Conservation (phyloP, 2,797 vertebrate species). For the Paramormyrops hopkinsi region DNA sequence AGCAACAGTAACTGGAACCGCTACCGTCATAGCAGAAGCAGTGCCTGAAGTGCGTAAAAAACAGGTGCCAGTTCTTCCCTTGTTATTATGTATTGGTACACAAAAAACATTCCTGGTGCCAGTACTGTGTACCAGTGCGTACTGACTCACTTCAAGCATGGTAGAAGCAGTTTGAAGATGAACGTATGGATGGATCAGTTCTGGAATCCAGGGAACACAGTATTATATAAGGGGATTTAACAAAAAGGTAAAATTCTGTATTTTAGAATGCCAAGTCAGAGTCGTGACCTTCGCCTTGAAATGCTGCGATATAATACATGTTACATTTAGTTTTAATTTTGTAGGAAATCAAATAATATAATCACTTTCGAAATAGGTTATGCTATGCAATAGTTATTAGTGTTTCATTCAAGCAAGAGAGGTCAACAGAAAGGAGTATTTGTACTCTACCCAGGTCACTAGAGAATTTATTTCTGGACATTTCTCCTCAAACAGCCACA, state of each 20-base stretch:
- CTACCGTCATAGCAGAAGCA: neutral
- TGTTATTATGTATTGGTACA: neutral
- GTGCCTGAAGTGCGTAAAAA: neutral
- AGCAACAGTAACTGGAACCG: neutral
- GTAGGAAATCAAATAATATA: neutral
- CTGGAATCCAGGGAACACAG: neutral
- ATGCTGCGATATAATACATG: neutral
- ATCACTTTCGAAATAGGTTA: neutral
- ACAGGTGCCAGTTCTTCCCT: neutral
- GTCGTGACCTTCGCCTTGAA: neutral
- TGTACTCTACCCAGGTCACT: neutral
- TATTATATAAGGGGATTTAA: neutral
- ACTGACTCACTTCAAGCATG: neutral
- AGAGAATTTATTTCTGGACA: neutral
- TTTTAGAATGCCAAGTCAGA: neutral
- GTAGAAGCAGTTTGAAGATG: neutral
- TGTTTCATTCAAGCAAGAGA: neutral
- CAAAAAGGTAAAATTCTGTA: neutral
- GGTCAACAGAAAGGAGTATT: neutral
- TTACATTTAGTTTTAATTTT: neutral
- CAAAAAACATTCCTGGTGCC: neutral
- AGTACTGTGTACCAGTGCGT: neutral
- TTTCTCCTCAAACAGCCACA: neutral
- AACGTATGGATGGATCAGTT: neutral
- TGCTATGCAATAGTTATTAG: neutral